Base-by-base conservation (phyloP, 2,113 vertebrate genomes). In the Nothocercus nigrocapillus region DNA sequence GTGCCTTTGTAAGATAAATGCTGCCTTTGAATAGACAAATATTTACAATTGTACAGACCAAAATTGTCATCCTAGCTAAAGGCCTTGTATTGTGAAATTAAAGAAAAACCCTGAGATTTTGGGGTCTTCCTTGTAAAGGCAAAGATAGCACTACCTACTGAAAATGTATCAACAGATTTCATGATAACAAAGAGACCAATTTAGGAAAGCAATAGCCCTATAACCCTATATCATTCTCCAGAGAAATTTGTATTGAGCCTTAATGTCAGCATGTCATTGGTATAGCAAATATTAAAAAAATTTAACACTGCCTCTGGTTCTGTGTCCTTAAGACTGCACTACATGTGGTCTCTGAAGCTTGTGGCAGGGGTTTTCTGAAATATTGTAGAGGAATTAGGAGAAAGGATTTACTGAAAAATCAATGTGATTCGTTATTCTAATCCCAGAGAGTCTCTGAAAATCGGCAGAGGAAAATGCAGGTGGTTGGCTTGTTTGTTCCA, bases 11-110 rank as follows among this genome's bases (percentile, higher is more conserved):
- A 97, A 98, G 98, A 98, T 97, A 98, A 98, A 98, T 98, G 97
- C 96, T 97, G 96, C 96, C 85, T 97, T 97, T 96, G 97, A 98
- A 97, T 94, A 98, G 97, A 97, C 98, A 98, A 98, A 98, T 98
- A 98, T 98, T 98, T 98, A 98, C 82, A 3, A 85, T 97, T 89
- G 94, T 97, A 92, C 89, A 96, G 97, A 97, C 85, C 69, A 95
- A 88, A 97, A 97, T 95, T 97, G 97, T 98, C 97, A 95, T 96
- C 93, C 94, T 82, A 64, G 93, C 95, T 96, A 96, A 97, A 97
- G 97, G 95, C 97, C 94, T 93, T 75, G 21, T 96, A 94, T 96
- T 88, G 92, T 90, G 92, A 95, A 97, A 97, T 97, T 90, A 96
- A 97, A 97, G 90, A 82, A 94, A 87, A 82, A 51, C 2, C 30